Evolutionary conservation across 2,888 invertebrate species (phyloP), one percentile per base, ranked within the genome.

Genomic region (Agrochola lychnidis): DNA sequence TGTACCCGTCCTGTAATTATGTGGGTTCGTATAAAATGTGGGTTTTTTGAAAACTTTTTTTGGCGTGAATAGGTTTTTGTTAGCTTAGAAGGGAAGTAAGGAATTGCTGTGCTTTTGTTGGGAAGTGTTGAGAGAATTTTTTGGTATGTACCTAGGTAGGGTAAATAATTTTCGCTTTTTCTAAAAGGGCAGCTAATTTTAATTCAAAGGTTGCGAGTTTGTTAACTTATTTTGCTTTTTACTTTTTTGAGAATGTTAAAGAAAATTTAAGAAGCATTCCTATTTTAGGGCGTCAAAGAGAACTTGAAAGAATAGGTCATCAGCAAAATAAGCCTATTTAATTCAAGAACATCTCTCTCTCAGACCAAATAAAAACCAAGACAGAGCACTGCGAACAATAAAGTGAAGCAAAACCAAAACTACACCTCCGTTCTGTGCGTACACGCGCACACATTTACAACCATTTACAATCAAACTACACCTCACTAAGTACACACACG

Each of bases 1-100:
- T 81, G 84, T 81, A 76, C 63, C 80, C 76, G 42, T 53, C 73
- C 82, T 70, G 73, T 81, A 83, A 87, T 81, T 85, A 79, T 79
- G 76, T 78, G 73, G 76, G 73, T 66, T 45, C 7, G n/a, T n/a
- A 19, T 36, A 62, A 70, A 84, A 82, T 70, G 9, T 16, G 19
- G 63, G 4, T 53, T 56, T 83, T 79, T 64, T 51, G 2, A 25
- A 64, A 45, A 70, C 36, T n/a, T 51, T 73, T 73, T 53, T 45
- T 73, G n/a, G 10, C 9, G 6, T 81, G 30, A 63, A 53, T 59
- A 36, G 71, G 61, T 61, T 61, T 74, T 79, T 79, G 68, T 63
- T 57, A 45, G 57, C 56, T 59, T 67, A 42, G 6, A 72, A 12
- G 9, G 22, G 48, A 25, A 40, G 40, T 30, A 48, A 30, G 66